Conservation (phyloP, 2,888 invertebrate genomes). For the Ditylenchus weischeri region DNA sequence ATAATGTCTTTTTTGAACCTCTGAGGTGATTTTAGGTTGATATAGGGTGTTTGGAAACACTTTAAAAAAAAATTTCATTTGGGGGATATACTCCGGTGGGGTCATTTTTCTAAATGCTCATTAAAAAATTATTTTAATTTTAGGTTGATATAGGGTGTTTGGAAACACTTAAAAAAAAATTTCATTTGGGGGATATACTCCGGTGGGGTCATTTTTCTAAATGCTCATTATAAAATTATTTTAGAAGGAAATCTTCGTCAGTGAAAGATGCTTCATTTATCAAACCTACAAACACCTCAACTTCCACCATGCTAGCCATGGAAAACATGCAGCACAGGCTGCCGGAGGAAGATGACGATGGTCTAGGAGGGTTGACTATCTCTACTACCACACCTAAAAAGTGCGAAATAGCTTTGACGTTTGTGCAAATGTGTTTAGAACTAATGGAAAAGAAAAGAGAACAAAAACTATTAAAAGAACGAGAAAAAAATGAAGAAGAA, state of each 20-base stretch:
- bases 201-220: too few species aligned
- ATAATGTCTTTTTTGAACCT: too few species aligned
- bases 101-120: too few species aligned
- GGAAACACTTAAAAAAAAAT: too few species aligned
- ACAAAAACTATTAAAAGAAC: neutral
- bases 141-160: too few species aligned
- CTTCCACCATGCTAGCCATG: constrained; percentile 2
- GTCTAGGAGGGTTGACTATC: neutral
- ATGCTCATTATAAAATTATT: too few species aligned
- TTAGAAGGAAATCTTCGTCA: constrained; percentile 46
- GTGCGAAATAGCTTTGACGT: constrained; percentile 8
- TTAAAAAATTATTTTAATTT: too few species aligned
- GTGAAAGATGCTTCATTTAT: constrained; percentile 44
- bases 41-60: too few species aligned
- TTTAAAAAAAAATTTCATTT: too few species aligned
- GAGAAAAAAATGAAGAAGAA: neutral
- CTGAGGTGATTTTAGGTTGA: too few species aligned
- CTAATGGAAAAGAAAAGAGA: constrained; percentile 7
- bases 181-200: too few species aligned
- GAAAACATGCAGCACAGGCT: neutral
- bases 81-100: too few species aligned
- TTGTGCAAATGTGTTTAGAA: constrained; percentile 8
- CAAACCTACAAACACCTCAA: neutral
- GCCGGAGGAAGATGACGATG: constrained; percentile 8
- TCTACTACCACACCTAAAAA: neutral